Evolutionary conservation across 2,888 invertebrate species (phyloP).

Genomic region (Acanthosepion lycidas): DNA sequence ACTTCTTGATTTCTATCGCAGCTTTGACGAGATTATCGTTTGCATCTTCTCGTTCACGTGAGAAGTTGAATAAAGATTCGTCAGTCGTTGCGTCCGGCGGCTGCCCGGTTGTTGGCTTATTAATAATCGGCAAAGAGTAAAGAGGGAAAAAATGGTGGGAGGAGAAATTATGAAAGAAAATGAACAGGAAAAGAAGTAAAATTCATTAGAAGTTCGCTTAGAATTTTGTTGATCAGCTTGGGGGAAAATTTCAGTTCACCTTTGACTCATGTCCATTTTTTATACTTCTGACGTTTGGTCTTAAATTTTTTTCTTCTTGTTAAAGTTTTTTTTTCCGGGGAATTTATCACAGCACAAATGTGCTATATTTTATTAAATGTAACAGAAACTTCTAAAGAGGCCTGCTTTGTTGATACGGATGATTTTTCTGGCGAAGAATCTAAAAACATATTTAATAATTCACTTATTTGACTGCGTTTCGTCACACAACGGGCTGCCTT

Average conservation of each 20-base stretch:
- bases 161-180: not conserved
- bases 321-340: not conserved
- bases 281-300: not conserved
- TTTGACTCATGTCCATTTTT: not conserved
- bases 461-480: not conserved
- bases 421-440: not conserved
- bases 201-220: not conserved
- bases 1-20: not conserved
- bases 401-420: not conserved
- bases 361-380: not conserved
- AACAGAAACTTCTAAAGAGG: not conserved
- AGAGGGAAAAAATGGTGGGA: not conserved
- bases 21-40: not conserved
- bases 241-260: not conserved
- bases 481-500: not conserved
- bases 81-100: not conserved
- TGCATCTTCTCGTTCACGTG: not conserved
- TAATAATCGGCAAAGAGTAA: not conserved
- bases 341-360: not conserved
- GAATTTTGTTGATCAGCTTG: not conserved
- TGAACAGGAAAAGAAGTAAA: not conserved
- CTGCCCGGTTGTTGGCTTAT: not conserved
- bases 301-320: not conserved
- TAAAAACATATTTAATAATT: not conserved
- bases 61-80: not conserved